These are phyloP conservation scores for Fulica atra DNA, from an alignment of 2,113 vertebrate species.

Conservation along the genomic window DNA sequence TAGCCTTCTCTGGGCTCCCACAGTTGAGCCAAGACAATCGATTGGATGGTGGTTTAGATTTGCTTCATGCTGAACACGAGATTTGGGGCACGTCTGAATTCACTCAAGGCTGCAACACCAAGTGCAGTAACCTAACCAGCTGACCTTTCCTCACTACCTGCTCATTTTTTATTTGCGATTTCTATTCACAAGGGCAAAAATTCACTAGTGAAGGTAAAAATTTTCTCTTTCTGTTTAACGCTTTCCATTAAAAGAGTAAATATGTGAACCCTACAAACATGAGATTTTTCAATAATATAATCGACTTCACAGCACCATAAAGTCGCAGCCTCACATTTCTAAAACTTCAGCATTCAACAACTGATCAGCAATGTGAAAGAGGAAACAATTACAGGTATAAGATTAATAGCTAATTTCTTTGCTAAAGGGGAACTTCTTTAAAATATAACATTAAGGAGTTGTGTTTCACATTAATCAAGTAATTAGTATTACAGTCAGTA, in stretches of 20 bases:
- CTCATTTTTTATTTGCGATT: background rate
- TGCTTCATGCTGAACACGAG: background rate
- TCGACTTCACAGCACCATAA: background rate
- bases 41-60: background rate
- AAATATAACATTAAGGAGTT: background rate
- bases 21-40: background rate
- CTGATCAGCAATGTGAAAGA: background rate
- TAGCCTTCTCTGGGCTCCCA: background rate
- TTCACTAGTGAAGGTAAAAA: background rate
- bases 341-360: background rate
- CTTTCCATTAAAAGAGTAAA: background rate
- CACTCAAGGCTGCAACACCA: background rate
- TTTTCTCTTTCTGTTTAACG: background rate
- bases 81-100: background rate
- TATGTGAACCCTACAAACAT: background rate
- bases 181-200: background rate
- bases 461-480: background rate
- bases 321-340: background rate
- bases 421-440: background rate
- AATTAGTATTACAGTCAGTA: background rate
- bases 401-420: conserved; percentile 36
- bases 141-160: background rate
- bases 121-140: background rate
- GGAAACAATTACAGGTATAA: background rate
- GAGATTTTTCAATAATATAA: background rate